Conservation (phyloP, 2,888 invertebrate species). For the Psylliodes chrysocephalus region DNA sequence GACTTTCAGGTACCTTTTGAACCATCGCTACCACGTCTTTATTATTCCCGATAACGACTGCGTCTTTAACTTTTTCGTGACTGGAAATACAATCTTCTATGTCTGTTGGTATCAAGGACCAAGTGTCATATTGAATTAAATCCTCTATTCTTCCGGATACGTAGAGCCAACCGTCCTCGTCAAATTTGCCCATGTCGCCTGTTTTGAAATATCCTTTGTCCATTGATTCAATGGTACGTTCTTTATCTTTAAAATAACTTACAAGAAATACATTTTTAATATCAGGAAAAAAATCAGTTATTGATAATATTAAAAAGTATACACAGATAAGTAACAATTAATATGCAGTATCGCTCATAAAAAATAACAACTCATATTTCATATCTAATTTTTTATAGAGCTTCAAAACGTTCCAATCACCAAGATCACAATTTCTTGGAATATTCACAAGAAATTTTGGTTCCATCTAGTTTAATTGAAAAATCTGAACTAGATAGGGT, state of each 20-base stretch:
- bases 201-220: constrained; percentile 56
- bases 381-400: no score
- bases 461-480: no score
- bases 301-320: no score
- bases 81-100: constrained; percentile 54
- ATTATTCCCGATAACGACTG: constrained; percentile 48
- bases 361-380: no score
- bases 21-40: constrained; percentile 52
- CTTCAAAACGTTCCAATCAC: no score
- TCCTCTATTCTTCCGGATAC: constrained; percentile 55
- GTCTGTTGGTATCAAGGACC: constrained; percentile 46
- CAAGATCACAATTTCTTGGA: no score
- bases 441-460: no score
- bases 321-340: no score
- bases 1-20: constrained; percentile 43
- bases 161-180: constrained; percentile 55
- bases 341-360: no score
- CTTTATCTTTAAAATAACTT: constrained; percentile 53
- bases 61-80: constrained; percentile 53
- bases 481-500: no score
- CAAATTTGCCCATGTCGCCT: constrained; percentile 56
- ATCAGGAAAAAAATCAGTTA: no score
- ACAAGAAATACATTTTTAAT: no score
- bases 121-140: constrained; percentile 43
- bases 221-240: constrained; percentile 42